phyloP scores from a whole-genome alignment of 2,888 invertebrate genomes.

The Hydrotaea cyrtoneurina region DNA sequence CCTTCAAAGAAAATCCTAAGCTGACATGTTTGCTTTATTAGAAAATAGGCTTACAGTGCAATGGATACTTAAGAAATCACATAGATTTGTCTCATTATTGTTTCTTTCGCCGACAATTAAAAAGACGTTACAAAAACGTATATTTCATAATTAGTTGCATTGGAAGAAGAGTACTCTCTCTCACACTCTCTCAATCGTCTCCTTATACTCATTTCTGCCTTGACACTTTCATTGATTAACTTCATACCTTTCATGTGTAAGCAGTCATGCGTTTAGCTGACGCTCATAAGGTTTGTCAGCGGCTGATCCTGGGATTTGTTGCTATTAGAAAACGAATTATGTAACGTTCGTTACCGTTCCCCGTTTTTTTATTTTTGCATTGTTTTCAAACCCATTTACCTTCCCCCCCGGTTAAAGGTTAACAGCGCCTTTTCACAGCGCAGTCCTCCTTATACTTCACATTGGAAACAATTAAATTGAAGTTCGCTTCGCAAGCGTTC shows the following conservation, averaged over 20 bases:
- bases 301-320: conserved; percentile 66
- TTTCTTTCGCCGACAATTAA: conserved; percentile 15
- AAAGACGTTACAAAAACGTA: conserved; percentile 14
- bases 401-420: conserved; percentile 55
- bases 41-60: conserved; percentile 34
- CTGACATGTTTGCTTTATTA: conserved; percentile 50
- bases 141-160: conserved; percentile 7
- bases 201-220: neutral
- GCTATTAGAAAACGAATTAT: conserved; percentile 53
- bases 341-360: conserved; percentile 6
- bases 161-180: neutral
- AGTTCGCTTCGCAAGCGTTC: neutral
- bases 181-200: neutral
- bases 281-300: conserved; percentile 47
- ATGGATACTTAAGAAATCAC: conserved; percentile 19
- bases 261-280: conserved; percentile 13
- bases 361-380: neutral
- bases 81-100: no score
- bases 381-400: conserved; percentile 33
- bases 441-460: neutral
- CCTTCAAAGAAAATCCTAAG: conserved; percentile 12
- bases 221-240: conserved; percentile 56
- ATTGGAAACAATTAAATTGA: no score
- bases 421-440: conserved; percentile 48
- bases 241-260: neutral